Base-by-base conservation (phyloP, 2,888 invertebrate genomes). In the Meiosimyza decipiens region DNA sequence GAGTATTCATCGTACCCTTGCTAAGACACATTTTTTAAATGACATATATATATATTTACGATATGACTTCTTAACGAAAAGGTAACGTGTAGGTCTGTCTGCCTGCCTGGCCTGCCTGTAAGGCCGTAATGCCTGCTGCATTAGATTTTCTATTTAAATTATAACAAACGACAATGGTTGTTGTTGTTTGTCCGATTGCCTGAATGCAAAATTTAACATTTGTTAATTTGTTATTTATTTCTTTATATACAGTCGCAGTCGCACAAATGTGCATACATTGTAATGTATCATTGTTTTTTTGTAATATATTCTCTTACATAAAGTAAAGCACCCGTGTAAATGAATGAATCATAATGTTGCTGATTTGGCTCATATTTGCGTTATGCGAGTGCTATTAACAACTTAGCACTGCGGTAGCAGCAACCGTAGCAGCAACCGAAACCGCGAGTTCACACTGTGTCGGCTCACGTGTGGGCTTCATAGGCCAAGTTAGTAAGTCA, bases 271-370 rank as follows among this genome's bases (percentile, higher is more conserved):
- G 22, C 50, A 64, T 18, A 64, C 50, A 15, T 64, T 22, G 22
- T 18, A 40, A 40, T 40, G 40, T 40, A 40, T 40, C 4, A 40
- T 40, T 40, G n/a, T 64, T 15, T 65, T 47, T 11, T 57, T 57
- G 1, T 57, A 16, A 49, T 65, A 7, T 22, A 49, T 71, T 63
- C 18, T 47, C 55, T 54, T 63, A 18, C 22, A n/a, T 55, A 55
- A 18, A 22, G n/a, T 54, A 18, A 69, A 51, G 70, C 59, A 55
- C 55, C n/a, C 33, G 71, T 59, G 65, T 71, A 59, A 71, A 71
- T 65, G 71, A 71, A 71, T 71, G 71, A 71, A 65, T 71, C 71
- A 71, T 71, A 65, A 57, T 65, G 57, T 59, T 59, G 16, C 54
- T 49, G 18, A 40, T 40, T 40, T 40, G 40, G 40, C 40, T 40